phyloP scores from a whole-genome alignment of 2,797 vertebrate genomes.

The Sardinella longiceps region DNA sequence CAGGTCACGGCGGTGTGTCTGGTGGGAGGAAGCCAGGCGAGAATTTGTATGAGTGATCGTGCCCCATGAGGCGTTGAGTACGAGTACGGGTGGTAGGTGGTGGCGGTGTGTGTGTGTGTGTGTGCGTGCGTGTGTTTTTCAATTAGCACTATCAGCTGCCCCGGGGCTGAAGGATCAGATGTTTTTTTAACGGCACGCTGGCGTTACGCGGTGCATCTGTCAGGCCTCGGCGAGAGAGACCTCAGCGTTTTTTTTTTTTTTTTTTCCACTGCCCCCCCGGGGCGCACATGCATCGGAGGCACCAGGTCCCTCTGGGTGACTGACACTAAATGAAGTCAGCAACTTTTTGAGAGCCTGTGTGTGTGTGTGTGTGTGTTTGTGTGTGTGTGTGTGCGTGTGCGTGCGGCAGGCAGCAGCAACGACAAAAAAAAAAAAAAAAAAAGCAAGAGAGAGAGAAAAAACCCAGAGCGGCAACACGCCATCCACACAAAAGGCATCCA shows the following conservation, averaged over 20 bases:
- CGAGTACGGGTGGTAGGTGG: background rate
- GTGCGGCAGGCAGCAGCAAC: background rate
- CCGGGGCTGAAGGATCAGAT: constrained; percentile 55
- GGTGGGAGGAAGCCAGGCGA: background rate
- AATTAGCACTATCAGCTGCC: constrained; percentile 56
- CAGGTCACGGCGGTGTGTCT: background rate
- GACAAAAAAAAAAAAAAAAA: constrained; percentile 19
- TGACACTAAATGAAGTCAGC: constrained; percentile 45
- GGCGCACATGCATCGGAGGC: constrained; percentile 49
- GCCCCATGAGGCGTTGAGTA: background rate
- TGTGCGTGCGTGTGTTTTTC: constrained; percentile 16
- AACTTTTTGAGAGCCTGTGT: constrained; percentile 26
- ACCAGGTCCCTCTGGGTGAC: constrained; percentile 36
- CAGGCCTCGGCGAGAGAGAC: constrained; percentile 52
- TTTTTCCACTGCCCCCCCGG: background rate
- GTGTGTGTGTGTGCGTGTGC: too few species aligned
- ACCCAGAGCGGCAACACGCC: constrained; percentile 18
- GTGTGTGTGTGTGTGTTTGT: too few species aligned
- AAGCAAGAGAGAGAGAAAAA: too few species aligned
- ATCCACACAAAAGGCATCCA: constrained; percentile 31
- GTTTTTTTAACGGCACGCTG: constrained; percentile 55
- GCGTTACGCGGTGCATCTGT: constrained; percentile 62
- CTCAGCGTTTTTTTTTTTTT: background rate
- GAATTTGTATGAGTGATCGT: background rate
- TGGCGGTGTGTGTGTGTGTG: constrained; percentile 25